A percentile compares a stretch with the other conserved stretches of the same genome.
Evolutionary conservation across 35 echinoderm and acorn worm species (phyloP).

Genomic region (Chiridota heheva): DNA sequence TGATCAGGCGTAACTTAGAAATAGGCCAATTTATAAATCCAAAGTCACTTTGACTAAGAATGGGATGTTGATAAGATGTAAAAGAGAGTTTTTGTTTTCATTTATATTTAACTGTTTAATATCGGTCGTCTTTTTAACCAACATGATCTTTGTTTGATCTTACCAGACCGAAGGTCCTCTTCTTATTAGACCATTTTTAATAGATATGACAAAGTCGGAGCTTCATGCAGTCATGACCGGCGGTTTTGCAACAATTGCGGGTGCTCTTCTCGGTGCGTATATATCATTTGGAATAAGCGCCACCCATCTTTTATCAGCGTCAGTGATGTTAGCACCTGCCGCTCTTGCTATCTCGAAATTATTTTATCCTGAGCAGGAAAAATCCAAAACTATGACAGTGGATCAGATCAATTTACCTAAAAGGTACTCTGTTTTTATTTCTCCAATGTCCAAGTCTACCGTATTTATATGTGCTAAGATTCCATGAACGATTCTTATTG

Average conservation of each 20-base stretch:
- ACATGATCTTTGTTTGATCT: neutral
- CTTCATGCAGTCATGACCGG: constrained; percentile 57
- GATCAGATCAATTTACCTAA: constrained; percentile 24
- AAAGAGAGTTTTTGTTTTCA: too few species aligned
- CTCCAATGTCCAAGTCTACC: too few species aligned
- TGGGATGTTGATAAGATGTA: too few species aligned
- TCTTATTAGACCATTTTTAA: constrained; percentile 38
- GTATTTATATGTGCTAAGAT: too few species aligned
- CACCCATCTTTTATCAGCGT: constrained; percentile 42
- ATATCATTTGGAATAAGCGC: constrained; percentile 43
- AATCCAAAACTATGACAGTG: constrained; percentile 9
- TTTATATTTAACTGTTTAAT: too few species aligned
- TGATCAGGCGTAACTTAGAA: too few species aligned
- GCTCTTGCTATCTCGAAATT: constrained; percentile 56
- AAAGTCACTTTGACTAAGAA: too few species aligned
- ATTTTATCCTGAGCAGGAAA: constrained; percentile 44
- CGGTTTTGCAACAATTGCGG: constrained; percentile 54
- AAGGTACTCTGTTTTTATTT: neutral
- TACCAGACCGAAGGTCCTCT: constrained; percentile 40
- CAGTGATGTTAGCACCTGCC: constrained; percentile 59
- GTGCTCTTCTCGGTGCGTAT: constrained; percentile 40
- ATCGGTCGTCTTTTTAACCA: too few species aligned
- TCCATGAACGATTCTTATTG: too few species aligned
- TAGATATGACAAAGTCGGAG: constrained; percentile 48
- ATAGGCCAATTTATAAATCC: too few species aligned